phyloP scores from a whole-genome alignment of 2,797 vertebrate genomes.

The Enteromius paludinosus region DNA sequence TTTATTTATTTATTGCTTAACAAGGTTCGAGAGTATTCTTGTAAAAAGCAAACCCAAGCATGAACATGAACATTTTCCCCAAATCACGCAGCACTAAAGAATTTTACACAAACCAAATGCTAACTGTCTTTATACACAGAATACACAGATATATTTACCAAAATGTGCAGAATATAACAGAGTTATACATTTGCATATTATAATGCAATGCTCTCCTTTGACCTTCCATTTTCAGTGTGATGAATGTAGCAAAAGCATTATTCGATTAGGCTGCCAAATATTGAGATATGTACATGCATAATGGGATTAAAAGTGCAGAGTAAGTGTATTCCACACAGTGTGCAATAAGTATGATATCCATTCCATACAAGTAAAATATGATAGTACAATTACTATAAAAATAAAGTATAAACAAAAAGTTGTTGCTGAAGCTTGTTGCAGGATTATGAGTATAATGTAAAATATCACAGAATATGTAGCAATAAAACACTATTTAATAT shows the following conservation, averaged over 20 bases:
- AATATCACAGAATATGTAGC: not conserved
- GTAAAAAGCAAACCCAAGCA: no score
- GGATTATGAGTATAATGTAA: not conserved
- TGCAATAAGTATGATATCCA: not conserved
- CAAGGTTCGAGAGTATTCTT: no score
- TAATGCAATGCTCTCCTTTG: not conserved
- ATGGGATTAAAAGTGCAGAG: not conserved
- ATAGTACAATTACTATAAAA: no score
- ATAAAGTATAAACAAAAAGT: no score
- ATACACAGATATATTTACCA: not conserved
- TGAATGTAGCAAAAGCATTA: constrained; percentile 8
- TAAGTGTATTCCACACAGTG: no score
- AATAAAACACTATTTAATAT: not conserved
- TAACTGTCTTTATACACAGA: not conserved
- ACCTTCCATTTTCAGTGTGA: not conserved
- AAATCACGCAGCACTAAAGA: no score
- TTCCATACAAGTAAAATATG: not conserved
- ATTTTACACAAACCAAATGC: not conserved
- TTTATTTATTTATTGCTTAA: no score
- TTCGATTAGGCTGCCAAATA: not conserved
- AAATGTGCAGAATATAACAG: not conserved
- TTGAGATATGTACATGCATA: not conserved
- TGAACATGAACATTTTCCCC: no score
- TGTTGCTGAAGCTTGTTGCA: not conserved
- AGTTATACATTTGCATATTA: not conserved